Evolutionary conservation across 2,888 invertebrate genomes (phyloP).

Genomic region (Deilephila elpenor): DNA sequence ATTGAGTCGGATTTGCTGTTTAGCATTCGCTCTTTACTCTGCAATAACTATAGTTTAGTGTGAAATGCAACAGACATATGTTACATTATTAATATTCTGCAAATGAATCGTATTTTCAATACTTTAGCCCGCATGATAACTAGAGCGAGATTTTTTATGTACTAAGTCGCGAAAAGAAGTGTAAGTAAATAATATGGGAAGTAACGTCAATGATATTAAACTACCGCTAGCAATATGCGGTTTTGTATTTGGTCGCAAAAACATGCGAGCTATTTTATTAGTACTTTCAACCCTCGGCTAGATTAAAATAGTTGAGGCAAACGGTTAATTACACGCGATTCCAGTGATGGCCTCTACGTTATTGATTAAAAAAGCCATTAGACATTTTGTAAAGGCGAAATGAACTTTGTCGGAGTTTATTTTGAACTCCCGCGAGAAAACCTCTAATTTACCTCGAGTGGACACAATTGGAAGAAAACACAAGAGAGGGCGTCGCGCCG

Average conservation of each 20-base stretch:
- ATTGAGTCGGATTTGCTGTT: conserved; percentile 49
- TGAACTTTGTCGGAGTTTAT: conserved; percentile 64
- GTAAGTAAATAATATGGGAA: conserved; percentile 2
- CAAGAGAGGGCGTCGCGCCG: conserved; percentile 77
- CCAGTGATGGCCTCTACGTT: conserved; percentile 10
- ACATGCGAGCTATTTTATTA: conserved; percentile 12
- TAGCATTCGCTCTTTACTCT: conserved; percentile 11
- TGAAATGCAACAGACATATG: background rate
- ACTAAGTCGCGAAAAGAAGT: conserved; percentile 1
- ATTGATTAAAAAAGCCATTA: conserved; percentile 26
- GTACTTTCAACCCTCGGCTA: conserved; percentile 9
- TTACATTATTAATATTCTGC: background rate
- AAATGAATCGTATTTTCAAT: background rate
- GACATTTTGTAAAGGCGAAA: conserved; percentile 49
- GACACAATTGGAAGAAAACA: conserved; percentile 83
- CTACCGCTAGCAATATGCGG: background rate
- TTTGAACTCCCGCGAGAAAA: conserved; percentile 73
- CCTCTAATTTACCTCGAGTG: conserved; percentile 81
- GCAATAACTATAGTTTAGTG: background rate
- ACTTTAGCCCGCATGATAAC: background rate
- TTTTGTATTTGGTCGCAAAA: conserved; percentile 20
- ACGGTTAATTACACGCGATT: conserved; percentile 3
- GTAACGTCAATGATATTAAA: background rate
- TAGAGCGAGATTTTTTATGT: background rate
- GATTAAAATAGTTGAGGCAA: conserved; percentile 18